Percentiles rank a stretch among this genome's conserved stretches.
Evolutionary conservation across 2,113 vertebrate genomes (phyloP).

Genomic region (Coptodon bakossiorum): DNA sequence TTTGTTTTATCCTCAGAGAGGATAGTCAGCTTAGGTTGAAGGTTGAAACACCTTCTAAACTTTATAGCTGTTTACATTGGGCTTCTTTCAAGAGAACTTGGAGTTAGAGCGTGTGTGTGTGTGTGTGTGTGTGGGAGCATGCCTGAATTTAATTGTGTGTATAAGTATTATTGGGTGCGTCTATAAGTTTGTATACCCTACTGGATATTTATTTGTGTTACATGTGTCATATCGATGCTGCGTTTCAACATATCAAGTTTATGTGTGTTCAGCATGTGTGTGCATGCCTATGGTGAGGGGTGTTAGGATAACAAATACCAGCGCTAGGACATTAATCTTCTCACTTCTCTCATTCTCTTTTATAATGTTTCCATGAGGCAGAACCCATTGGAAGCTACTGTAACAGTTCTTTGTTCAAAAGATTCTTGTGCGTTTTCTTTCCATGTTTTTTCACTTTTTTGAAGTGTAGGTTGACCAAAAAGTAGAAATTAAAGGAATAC

Average conservation of each 20-base stretch:
- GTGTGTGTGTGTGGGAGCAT: background rate
- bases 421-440: background rate
- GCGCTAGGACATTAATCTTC: background rate
- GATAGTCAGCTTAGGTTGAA: slow-evolving; percentile 40
- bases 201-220: background rate
- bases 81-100: slow-evolving; percentile 17
- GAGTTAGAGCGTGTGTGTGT: background rate
- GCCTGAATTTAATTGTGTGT: background rate
- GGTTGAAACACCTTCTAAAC: slow-evolving; percentile 53
- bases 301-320: background rate
- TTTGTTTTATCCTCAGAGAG: slow-evolving; percentile 37
- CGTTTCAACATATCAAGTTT: background rate
- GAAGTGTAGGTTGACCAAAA: background rate
- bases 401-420: background rate
- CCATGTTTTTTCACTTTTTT: background rate
- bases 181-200: background rate
- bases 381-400: background rate
- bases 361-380: slow-evolving; percentile 16
- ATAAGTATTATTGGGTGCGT: background rate
- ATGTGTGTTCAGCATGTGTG: background rate
- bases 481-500: background rate
- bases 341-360: background rate
- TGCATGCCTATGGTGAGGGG: background rate
- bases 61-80: slow-evolving; percentile 59
- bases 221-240: background rate